Evolutionary conservation across 2,113 vertebrate species (phyloP).

Genomic region (Perca fluviatilis): DNA sequence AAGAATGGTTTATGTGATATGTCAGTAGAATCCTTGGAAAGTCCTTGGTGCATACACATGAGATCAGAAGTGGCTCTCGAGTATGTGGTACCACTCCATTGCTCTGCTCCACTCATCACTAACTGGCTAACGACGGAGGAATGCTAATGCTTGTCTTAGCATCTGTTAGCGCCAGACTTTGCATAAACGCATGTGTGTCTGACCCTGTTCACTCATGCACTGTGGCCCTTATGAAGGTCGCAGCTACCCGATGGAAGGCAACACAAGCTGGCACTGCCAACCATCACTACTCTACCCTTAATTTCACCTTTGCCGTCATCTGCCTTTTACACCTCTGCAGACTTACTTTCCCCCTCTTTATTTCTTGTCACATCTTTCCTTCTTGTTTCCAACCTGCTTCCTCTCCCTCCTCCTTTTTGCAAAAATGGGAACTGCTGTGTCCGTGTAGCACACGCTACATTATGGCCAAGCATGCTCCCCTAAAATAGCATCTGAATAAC

Average conservation of each 20-base stretch:
- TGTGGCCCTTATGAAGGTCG: conserved; percentile 60
- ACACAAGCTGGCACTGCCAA: conserved; percentile 67
- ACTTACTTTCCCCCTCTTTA: neutral
- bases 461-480: too few species aligned
- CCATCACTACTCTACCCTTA: conserved; percentile 46
- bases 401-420: neutral
- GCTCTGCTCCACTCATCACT: conserved; percentile 45
- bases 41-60: conserved; percentile 41
- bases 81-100: conserved; percentile 39
- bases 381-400: conserved; percentile 1
- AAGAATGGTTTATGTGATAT: conserved; percentile 6
- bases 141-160: conserved; percentile 62
- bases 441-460: too few species aligned
- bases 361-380: conserved; percentile 44
- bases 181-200: conserved; percentile 4
- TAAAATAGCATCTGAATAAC: too few species aligned
- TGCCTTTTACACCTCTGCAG: conserved; percentile 2
- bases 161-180: conserved; percentile 34
- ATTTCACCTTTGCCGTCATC: conserved; percentile 57
- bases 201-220: conserved; percentile 28
- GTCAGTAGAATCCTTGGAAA: conserved; percentile 50
- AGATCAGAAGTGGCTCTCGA: conserved; percentile 44
- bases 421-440: too few species aligned
- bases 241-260: conserved; percentile 62
- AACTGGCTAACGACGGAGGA: conserved; percentile 55